Conservation (phyloP, 2,797 vertebrate genomes). For the Chiloscyllium punctatum region DNA sequence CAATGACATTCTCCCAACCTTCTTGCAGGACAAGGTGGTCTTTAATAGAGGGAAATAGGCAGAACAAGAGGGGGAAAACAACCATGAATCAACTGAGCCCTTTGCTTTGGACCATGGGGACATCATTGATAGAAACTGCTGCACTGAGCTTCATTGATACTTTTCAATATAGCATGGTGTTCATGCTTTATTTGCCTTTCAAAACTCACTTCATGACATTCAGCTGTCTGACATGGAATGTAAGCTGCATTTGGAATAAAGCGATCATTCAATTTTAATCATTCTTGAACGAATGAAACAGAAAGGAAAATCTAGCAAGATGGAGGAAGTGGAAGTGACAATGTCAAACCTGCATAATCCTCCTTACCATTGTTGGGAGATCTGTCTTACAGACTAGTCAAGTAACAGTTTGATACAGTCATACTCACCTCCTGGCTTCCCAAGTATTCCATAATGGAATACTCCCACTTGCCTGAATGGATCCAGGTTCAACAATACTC, state of each 20-base stretch:
- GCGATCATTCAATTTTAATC: no score
- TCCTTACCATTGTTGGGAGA: no score
- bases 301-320: no score
- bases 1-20: not conserved
- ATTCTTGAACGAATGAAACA: no score
- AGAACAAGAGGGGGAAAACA: not conserved
- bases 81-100: not conserved
- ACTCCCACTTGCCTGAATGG: no score
- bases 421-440: no score
- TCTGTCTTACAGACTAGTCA: no score
- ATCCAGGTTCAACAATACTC: no score
- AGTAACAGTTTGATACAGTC: no score
- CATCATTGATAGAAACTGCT: not conserved
- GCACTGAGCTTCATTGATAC: not conserved
- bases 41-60: not conserved
- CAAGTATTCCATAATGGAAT: no score
- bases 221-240: not conserved
- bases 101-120: not conserved
- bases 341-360: no score
- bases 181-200: not conserved
- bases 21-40: not conserved
- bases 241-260: not conserved
- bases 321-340: no score
- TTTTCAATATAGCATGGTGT: not conserved
- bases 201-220: not conserved